Evolutionary conservation across 2,888 invertebrate species (phyloP).

Genomic region (Tuberolachnus salignus): DNA sequence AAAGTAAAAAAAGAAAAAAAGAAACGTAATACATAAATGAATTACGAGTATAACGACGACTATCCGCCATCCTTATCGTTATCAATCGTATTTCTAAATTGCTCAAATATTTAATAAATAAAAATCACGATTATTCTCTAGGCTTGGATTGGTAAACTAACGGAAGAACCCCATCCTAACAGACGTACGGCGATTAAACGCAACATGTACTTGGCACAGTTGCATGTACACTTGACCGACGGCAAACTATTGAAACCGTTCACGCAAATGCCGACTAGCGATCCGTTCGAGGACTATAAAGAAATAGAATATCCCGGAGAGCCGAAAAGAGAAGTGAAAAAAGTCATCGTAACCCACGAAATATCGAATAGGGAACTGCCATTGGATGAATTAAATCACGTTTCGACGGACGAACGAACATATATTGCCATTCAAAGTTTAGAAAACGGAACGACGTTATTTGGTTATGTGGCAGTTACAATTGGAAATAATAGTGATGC

Average conservation of each 20-base stretch:
- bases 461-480: slow-evolving; percentile 31
- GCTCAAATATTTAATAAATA: too few relatives aligned
- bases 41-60: too few relatives aligned
- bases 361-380: slow-evolving; percentile 7
- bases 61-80: too few relatives aligned
- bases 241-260: slow-evolving; percentile 22
- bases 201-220: slow-evolving; percentile 36
- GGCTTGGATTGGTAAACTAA: slow-evolving; percentile 28
- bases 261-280: not conserved
- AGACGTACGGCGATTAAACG: not conserved
- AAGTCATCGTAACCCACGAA: not conserved
- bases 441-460: slow-evolving; percentile 1
- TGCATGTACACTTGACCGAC: slow-evolving; percentile 1
- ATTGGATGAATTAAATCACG: not conserved
- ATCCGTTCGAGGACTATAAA: not conserved
- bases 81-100: too few relatives aligned
- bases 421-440: slow-evolving; percentile 23
- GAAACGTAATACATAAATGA: too few relatives aligned
- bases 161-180: not conserved
- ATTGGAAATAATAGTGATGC: not conserved
- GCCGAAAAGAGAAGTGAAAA: not conserved
- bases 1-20: too few relatives aligned
- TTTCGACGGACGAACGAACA: slow-evolving; percentile 10
- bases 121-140: not conserved
- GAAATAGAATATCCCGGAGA: not conserved